Conservation (phyloP, 2,113 vertebrate species). For the Haplochromis vanheusdeni region DNA sequence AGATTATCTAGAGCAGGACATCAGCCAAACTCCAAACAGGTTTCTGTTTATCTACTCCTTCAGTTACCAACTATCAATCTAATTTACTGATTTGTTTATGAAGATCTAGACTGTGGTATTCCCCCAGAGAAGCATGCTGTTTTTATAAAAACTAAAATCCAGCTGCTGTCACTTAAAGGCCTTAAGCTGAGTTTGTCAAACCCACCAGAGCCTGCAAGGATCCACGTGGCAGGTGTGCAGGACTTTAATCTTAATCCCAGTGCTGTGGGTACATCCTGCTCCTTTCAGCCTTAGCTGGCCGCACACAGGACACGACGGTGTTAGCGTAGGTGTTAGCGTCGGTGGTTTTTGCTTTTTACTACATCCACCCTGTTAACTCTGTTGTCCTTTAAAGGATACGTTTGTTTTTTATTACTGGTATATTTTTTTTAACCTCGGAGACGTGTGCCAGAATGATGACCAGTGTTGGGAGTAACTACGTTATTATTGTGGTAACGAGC, state of each 20-base stretch:
- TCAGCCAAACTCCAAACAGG: background rate
- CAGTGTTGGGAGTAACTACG: too few species aligned
- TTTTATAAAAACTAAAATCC: background rate
- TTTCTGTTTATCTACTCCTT: background rate
- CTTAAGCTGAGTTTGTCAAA: background rate
- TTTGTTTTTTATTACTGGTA: background rate
- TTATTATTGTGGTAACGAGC: too few species aligned
- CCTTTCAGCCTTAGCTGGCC: background rate
- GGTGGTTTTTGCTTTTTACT: background rate
- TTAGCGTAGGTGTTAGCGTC: too few species aligned
- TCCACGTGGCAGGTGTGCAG: background rate
- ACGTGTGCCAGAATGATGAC: too few species aligned
- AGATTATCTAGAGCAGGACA: background rate
- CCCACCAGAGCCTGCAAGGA: background rate
- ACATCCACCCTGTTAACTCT: background rate
- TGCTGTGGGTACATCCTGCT: background rate
- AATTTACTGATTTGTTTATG: background rate
- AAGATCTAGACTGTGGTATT: background rate
- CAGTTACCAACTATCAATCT: background rate
- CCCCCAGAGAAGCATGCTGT: background rate
- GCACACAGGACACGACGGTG: background rate
- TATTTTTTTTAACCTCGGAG: background rate
- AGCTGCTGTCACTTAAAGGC: background rate
- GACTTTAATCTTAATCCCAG: too few species aligned
- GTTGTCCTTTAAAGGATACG: background rate